Evolutionary conservation across 2,797 vertebrate genomes (phyloP).

Genomic region (Epinephelus awoara): DNA sequence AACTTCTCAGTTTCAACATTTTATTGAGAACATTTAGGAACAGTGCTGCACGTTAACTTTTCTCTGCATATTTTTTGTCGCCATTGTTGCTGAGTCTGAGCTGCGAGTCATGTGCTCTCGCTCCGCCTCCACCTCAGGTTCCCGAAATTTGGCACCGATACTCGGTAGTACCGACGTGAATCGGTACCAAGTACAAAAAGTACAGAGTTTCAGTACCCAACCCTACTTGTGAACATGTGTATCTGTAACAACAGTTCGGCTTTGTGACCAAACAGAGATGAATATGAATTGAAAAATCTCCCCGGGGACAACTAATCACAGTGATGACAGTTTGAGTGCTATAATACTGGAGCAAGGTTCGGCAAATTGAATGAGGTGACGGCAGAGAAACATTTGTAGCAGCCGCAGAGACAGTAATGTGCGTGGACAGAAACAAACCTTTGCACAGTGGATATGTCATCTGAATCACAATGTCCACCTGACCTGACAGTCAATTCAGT

Average conservation of each 20-base stretch:
- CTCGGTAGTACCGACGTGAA: too few species aligned
- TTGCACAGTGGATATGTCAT: slow-evolving; percentile 1
- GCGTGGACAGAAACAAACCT: slow-evolving; percentile 24
- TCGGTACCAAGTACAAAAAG: too few species aligned
- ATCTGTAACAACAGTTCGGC: not conserved
- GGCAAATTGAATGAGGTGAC: slow-evolving; percentile 13
- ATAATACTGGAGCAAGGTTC: not conserved
- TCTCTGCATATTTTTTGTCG: too few species aligned
- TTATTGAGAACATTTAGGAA: too few species aligned
- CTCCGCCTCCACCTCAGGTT: too few species aligned
- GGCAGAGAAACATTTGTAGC: slow-evolving; percentile 2
- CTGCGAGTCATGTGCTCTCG: too few species aligned
- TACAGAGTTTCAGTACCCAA: too few species aligned
- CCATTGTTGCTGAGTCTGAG: too few species aligned
- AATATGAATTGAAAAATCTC: slow-evolving; percentile 14
- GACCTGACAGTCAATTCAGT: not conserved
- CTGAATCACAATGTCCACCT: slow-evolving; percentile 7
- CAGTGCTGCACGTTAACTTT: too few species aligned
- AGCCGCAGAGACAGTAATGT: not conserved
- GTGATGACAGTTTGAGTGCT: slow-evolving; percentile 4
- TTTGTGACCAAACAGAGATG: slow-evolving; percentile 26
- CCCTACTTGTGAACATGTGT: not conserved
- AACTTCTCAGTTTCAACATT: too few species aligned
- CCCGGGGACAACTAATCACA: slow-evolving; percentile 7
- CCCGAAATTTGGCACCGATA: too few species aligned